Evolutionary conservation across 2,797 vertebrate species (phyloP).

Genomic region (Anguilla pacifica): DNA sequence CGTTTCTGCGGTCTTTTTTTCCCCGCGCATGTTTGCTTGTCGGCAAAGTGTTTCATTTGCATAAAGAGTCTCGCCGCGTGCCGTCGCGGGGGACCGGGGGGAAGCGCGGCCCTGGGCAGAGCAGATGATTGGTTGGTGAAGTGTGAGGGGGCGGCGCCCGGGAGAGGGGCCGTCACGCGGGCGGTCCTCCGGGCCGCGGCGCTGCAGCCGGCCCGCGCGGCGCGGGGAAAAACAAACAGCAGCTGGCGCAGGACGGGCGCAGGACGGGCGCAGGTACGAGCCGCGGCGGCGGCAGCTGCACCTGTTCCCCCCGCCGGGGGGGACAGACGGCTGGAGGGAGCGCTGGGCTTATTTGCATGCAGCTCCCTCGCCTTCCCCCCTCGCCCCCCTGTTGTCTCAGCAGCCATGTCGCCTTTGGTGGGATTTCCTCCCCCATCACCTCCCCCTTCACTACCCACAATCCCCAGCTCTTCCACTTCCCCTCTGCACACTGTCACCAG

Average conservation of each 20-base stretch:
- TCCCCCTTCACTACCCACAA: background rate
- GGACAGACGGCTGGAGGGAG: too few species aligned
- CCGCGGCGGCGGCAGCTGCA: too few species aligned
- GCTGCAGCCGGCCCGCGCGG: conserved; percentile 47
- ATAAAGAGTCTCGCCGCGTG: conserved; percentile 66
- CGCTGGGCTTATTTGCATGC: too few species aligned
- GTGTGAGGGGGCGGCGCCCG: conserved; percentile 37
- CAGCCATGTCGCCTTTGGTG: too few species aligned
- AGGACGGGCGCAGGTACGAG: conserved; percentile 37
- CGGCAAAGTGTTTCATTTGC: conserved; percentile 66
- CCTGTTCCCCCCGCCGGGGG: too few species aligned
- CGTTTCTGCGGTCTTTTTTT: conserved; percentile 47
- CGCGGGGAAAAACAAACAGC: conserved; percentile 61
- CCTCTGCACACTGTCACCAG: conserved; percentile 33
- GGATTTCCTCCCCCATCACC: too few species aligned
- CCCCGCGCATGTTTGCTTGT: conserved; percentile 56
- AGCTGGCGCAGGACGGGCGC: too few species aligned
- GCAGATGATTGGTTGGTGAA: conserved; percentile 67
- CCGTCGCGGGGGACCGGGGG: conserved; percentile 41
- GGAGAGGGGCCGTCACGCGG: conserved; percentile 57
- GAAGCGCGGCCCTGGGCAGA: conserved; percentile 57
- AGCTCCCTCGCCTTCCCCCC: too few species aligned
- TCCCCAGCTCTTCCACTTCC: too few species aligned
- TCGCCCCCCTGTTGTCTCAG: too few species aligned
- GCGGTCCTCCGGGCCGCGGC: conserved; percentile 52